phyloP scores from a whole-genome alignment of 2,888 invertebrate species.

The Microctonus hyperodae region DNA sequence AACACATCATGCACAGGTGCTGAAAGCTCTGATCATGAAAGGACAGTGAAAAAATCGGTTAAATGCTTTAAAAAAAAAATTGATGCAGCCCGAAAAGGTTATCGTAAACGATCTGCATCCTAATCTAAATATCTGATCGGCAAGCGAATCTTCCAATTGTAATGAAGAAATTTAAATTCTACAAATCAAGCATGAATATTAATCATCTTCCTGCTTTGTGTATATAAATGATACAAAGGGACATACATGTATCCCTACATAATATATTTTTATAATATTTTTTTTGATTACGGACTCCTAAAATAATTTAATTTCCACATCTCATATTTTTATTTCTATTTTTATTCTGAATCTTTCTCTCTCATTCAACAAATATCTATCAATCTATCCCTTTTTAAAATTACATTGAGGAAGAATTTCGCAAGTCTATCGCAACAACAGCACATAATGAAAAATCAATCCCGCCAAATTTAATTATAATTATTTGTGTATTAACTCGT shows the following conservation, averaged over 20 bases:
- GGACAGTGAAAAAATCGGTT: slow-evolving; percentile 44
- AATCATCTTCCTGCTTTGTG: slow-evolving; percentile 41
- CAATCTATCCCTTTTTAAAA: no score
- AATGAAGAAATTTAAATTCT: background rate
- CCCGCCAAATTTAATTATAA: background rate
- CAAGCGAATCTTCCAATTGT: slow-evolving; percentile 55
- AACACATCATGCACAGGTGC: slow-evolving; percentile 39
- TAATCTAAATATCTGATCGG: slow-evolving; percentile 30
- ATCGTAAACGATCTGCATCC: slow-evolving; percentile 46
- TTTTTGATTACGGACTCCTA: slow-evolving; percentile 34
- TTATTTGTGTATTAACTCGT: background rate
- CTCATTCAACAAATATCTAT: no score
- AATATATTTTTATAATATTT: slow-evolving; percentile 59
- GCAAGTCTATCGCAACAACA: background rate
- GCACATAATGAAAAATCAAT: background rate
- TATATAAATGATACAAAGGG: slow-evolving; percentile 58
- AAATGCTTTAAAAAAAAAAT: slow-evolving; percentile 55
- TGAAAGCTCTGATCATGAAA: slow-evolving; percentile 54
- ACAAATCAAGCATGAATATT: background rate
- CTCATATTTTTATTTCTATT: slow-evolving; percentile 37
- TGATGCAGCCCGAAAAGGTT: slow-evolving; percentile 52
- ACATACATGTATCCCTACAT: slow-evolving; percentile 45
- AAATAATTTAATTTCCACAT: slow-evolving; percentile 27
- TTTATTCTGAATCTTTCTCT: slow-evolving; percentile 3
- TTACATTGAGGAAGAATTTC: no score